Percentiles rank a stretch among this genome's conserved stretches.
Conservation (phyloP, 2,888 invertebrate species). For the Apeira syringaria region DNA sequence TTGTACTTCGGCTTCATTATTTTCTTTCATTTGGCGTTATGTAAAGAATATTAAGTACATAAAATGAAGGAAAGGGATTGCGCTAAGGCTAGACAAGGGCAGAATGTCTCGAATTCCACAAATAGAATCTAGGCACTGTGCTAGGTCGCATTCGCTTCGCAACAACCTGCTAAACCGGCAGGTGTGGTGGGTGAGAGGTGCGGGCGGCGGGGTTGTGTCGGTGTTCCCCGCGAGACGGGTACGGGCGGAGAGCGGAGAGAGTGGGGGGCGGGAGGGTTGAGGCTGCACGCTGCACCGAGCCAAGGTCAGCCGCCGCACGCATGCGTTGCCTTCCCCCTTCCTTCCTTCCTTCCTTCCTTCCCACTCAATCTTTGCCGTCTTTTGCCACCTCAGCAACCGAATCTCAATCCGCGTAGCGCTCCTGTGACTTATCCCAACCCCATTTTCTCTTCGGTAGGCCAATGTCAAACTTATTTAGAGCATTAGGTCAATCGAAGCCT, state of each 20-base stretch:
- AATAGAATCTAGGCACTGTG: conserved; percentile 71
- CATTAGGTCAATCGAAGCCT: conserved; percentile 30
- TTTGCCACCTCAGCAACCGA: conserved; percentile 28
- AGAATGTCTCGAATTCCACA: conserved; percentile 44
- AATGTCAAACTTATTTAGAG: conserved; percentile 34
- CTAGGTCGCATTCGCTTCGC: conserved; percentile 60
- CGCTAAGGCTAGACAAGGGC: not conserved
- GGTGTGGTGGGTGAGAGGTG: conserved; percentile 61
- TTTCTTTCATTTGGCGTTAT: too few relatives aligned
- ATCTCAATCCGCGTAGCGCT: conserved; percentile 42
- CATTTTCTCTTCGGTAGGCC: conserved; percentile 41
- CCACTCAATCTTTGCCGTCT: conserved; percentile 12
- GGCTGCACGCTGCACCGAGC: conserved; percentile 79
- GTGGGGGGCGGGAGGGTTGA: conserved; percentile 36
- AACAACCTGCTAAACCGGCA: conserved; percentile 78
- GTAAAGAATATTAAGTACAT: too few relatives aligned
- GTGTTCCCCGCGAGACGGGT: conserved; percentile 50
- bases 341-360: conserved; percentile 15
- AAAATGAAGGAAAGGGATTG: too few relatives aligned
- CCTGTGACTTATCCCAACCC: conserved; percentile 60
- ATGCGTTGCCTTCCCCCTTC: conserved; percentile 60
- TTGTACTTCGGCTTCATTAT: too few relatives aligned
- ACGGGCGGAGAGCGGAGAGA: too few relatives aligned
- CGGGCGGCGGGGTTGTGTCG: conserved; percentile 27
- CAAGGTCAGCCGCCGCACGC: conserved; percentile 79